A percentile compares a stretch with the other conserved stretches of the same genome.
These are phyloP conservation scores for Bruchidius siliquastri DNA, from an alignment of 2,888 invertebrate species.

Conservation along the genomic window DNA sequence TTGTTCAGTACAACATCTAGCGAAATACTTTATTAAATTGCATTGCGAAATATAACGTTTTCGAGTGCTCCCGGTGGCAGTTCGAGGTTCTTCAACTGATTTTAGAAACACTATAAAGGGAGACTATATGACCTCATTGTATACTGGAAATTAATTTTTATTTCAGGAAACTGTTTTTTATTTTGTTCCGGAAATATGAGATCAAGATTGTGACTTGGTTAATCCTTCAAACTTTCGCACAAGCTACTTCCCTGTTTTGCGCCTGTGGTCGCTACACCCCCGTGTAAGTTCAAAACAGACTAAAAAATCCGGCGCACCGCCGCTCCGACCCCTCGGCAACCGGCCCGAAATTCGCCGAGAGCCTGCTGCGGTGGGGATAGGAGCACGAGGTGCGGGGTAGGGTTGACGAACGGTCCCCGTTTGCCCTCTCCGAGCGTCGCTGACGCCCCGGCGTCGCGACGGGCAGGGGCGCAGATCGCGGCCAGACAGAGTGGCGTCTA, in stretches of 20 bases:
- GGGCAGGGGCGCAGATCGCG: constrained; percentile 51
- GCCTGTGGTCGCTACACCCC: background rate
- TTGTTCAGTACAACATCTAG: too few relatives aligned
- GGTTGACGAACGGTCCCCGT: constrained; percentile 47
- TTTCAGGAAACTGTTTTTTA: too few relatives aligned
- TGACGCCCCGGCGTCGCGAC: constrained; percentile 56
- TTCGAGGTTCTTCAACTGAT: too few relatives aligned
- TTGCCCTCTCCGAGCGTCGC: constrained; percentile 53
- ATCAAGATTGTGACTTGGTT: background rate
- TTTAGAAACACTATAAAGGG: too few relatives aligned
- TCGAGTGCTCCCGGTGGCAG: too few relatives aligned
- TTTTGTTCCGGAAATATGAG: too few relatives aligned
- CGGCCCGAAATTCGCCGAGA: constrained; percentile 16
- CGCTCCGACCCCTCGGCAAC: background rate
- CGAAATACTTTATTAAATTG: too few relatives aligned
- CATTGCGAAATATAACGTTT: too few relatives aligned
- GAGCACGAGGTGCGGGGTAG: constrained; percentile 33
- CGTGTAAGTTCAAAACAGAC: background rate
- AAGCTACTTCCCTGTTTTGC: background rate
- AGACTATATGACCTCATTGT: too few relatives aligned
- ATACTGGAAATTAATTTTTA: too few relatives aligned
- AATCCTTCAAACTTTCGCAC: background rate
- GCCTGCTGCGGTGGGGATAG: constrained; percentile 9
- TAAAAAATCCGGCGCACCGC: background rate
- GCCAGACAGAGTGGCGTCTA: constrained; percentile 50